A percentile compares a stretch with the other conserved stretches of the same genome.
Evolutionary conservation across 2,797 vertebrate genomes (phyloP).

Genomic region (Lithobates sylvaticus): DNA sequence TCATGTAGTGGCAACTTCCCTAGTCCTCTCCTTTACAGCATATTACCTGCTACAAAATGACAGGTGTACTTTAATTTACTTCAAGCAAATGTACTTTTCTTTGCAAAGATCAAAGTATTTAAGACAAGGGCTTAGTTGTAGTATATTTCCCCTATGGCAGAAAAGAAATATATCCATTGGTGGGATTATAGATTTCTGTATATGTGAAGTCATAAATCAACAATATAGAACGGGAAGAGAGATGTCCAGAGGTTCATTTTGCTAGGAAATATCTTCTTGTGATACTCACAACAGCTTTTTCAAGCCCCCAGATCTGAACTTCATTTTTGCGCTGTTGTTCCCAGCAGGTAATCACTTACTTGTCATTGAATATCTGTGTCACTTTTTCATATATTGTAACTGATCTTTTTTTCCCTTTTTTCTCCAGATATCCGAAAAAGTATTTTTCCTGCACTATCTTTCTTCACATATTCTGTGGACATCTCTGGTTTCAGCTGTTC

Average conservation of each 20-base stretch:
- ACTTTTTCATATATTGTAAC: conserved; percentile 31
- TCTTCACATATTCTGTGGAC: conserved; percentile 26
- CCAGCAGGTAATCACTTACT: conserved; percentile 41
- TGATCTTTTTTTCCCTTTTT: conserved; percentile 22
- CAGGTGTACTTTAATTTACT: not conserved
- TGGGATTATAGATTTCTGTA: conserved; percentile 16
- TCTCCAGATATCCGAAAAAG: conserved; percentile 25
- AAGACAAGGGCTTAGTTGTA: not conserved
- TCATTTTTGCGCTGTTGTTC: conserved; percentile 29
- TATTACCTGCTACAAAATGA: not conserved
- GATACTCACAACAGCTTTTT: conserved; percentile 11
- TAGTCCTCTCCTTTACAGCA: not conserved
- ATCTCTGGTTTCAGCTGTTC: conserved; percentile 8
- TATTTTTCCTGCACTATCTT: conserved; percentile 7
- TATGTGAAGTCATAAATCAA: conserved; percentile 38
- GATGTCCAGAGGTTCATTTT: conserved; percentile 45
- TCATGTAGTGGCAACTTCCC: not conserved
- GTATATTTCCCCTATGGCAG: conserved; percentile 15
- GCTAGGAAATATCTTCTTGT: conserved; percentile 39
- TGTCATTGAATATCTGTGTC: conserved; percentile 38
- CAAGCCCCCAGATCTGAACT: conserved; percentile 20
- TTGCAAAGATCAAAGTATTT: not conserved
- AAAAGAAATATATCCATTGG: conserved; percentile 2
- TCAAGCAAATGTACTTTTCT: not conserved
- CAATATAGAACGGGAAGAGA: conserved; percentile 14